phyloP scores from a whole-genome alignment of 2,113 vertebrate genomes.

The Trichomycterus rosablanca region DNA sequence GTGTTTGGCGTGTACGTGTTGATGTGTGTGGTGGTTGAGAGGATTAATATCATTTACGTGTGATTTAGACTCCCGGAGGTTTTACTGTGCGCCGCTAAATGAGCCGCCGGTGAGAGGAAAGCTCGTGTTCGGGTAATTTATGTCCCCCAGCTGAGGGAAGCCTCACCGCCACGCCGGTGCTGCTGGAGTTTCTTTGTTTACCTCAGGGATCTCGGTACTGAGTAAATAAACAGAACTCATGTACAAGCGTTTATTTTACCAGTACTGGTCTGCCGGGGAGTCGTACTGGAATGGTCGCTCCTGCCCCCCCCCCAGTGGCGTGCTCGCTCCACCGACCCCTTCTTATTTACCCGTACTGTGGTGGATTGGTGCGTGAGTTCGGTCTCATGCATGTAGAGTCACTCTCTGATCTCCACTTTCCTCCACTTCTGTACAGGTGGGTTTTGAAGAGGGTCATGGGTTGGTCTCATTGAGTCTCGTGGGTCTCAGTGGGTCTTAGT shows the following conservation, averaged over 20 bases:
- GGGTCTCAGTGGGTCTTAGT: too few species aligned
- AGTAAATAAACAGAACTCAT: constrained; percentile 25
- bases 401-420: too few species aligned
- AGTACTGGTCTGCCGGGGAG: too few species aligned
- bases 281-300: too few species aligned
- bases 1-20: constrained; percentile 1
- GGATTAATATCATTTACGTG: constrained; percentile 12
- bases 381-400: too few species aligned
- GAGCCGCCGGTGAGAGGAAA: constrained; percentile 19
- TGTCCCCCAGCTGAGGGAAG: constrained; percentile 12
- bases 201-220: constrained; percentile 39
- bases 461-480: too few species aligned
- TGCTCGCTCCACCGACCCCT: too few species aligned
- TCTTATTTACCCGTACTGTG: too few species aligned
- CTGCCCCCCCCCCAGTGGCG: too few species aligned
- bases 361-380: too few species aligned
- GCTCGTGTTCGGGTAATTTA: constrained; percentile 23
- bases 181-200: constrained; percentile 49
- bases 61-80: not conserved
- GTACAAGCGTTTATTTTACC: constrained; percentile 20
- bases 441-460: too few species aligned
- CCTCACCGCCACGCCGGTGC: constrained; percentile 32
- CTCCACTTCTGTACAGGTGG: too few species aligned
- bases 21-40: not conserved
- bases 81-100: constrained; percentile 14